Evolutionary conservation across 2,888 invertebrate genomes (phyloP), one percentile per base, ranked within the genome.

Genomic region (Marasmarcha lunaedactyla): DNA sequence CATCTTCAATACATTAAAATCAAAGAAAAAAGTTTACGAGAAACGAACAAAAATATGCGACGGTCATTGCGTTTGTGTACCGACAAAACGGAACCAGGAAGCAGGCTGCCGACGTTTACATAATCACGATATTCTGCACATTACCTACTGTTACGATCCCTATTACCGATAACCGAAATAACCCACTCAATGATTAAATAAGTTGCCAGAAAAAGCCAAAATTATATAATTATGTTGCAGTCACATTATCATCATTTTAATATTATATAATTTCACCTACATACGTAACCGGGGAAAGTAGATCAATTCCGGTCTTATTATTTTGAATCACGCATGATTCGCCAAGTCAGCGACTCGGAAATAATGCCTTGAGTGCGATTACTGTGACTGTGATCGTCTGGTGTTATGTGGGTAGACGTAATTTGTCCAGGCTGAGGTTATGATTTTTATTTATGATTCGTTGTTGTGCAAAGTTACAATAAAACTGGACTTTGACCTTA

Each of bases 121-220:
- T 44, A 44, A 44, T 42, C 44, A 42, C 42, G 44, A 44, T 42
- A 33, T 30, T 35, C 11, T 9, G 14, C 15, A 40, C 30, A 40
- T 39, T 36, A 41, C 39, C 39, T 39, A 43, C 37, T 40, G 34
- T 40, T 38, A 33, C 30, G 12, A 25, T 38, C 14, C 13, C 33
- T 36, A 35, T 13, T 30, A 20, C 20, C 30, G 10, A 10, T 30
- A 30, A 7, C 11, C 2, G n/a, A 30, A 9, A n/a, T 30, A 7
- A 20, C n/a, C 25, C 6, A 30, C n/a, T 30, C 10, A 30, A 30
- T 20, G 3, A 30, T n/a, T 11, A 2, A 30, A 30, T 30, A 7
- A n/a, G 6, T 30, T 30, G 30, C 11, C 11, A 9, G 4, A 7
- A 30, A 7, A 6, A 9, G 25, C 6, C 9, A 25, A 7, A 7